Evolutionary conservation across 2,888 invertebrate genomes (phyloP).

Genomic region (Dinocampus coccinellae): DNA sequence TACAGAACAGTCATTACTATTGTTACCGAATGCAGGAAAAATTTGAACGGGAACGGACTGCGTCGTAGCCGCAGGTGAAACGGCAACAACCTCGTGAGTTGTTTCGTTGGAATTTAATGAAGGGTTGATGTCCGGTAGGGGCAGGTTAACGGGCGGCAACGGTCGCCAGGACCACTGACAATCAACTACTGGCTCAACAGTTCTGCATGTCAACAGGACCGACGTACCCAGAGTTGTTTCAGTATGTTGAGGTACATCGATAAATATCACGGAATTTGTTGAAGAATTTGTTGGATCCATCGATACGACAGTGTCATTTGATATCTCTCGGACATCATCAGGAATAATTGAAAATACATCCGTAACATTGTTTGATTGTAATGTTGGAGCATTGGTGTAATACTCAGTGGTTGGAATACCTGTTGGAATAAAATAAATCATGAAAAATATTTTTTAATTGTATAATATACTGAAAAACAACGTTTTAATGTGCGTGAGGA

Average conservation of each 20-base stretch:
- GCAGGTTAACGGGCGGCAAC: conserved; percentile 60
- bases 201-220: conserved; percentile 61
- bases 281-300: conserved; percentile 53
- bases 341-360: conserved; percentile 1
- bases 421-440: no score
- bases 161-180: conserved; percentile 67
- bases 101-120: conserved; percentile 34
- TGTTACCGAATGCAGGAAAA: conserved; percentile 66
- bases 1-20: conserved; percentile 66
- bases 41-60: conserved; percentile 60
- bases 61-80: conserved; percentile 45
- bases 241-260: conserved; percentile 58
- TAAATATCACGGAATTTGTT: conserved; percentile 51
- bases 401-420: conserved; percentile 5
- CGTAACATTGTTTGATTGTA: background rate
- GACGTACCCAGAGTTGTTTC: conserved; percentile 61
- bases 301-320: conserved; percentile 50
- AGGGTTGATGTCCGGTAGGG: conserved; percentile 58
- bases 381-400: background rate
- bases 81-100: conserved; percentile 41
- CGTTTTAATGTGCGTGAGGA: background rate
- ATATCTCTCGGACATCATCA: conserved; percentile 44
- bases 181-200: conserved; percentile 59
- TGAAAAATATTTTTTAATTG: background rate
- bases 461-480: background rate